Evolutionary conservation across 2,888 invertebrate genomes (phyloP).

Genomic region (Drosophila peninsularis): DNA sequence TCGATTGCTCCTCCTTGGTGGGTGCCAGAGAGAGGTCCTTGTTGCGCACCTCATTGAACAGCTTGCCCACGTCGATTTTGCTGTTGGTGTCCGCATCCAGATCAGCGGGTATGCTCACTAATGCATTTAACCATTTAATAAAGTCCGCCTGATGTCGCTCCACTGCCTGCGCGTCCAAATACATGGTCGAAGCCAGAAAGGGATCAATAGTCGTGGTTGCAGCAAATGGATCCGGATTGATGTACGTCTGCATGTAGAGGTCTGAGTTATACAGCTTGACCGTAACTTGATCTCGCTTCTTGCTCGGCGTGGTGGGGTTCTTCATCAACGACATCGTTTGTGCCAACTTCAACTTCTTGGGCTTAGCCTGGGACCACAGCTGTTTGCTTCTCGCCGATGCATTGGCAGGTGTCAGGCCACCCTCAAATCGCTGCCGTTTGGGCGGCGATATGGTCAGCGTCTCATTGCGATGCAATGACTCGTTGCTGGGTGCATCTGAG

Average conservation of each 20-base stretch:
- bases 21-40: slow-evolving; percentile 89
- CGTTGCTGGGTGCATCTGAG: slow-evolving; percentile 66
- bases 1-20: slow-evolving; percentile 89
- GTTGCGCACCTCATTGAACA: slow-evolving; percentile 90
- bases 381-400: slow-evolving; percentile 55
- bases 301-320: slow-evolving; percentile 78
- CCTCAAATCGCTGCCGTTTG: slow-evolving; percentile 79
- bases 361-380: slow-evolving; percentile 72
- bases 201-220: slow-evolving; percentile 88
- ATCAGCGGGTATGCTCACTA: slow-evolving; percentile 91
- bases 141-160: slow-evolving; percentile 89
- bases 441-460: slow-evolving; percentile 81
- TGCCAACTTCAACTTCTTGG: slow-evolving; percentile 75
- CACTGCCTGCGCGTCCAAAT: slow-evolving; percentile 89
- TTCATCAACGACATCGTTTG: slow-evolving; percentile 75
- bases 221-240: slow-evolving; percentile 86
- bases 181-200: slow-evolving; percentile 88
- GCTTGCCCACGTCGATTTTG: slow-evolving; percentile 89
- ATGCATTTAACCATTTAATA: slow-evolving; percentile 91
- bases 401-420: slow-evolving; percentile 43
- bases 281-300: slow-evolving; percentile 60
- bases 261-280: slow-evolving; percentile 83
- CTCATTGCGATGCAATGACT: slow-evolving; percentile 54
- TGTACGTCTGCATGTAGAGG: slow-evolving; percentile 83
- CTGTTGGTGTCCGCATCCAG: slow-evolving; percentile 87